Evolutionary conservation across 2,797 vertebrate species (phyloP).

Genomic region (Platyrinchus mystaceus): DNA sequence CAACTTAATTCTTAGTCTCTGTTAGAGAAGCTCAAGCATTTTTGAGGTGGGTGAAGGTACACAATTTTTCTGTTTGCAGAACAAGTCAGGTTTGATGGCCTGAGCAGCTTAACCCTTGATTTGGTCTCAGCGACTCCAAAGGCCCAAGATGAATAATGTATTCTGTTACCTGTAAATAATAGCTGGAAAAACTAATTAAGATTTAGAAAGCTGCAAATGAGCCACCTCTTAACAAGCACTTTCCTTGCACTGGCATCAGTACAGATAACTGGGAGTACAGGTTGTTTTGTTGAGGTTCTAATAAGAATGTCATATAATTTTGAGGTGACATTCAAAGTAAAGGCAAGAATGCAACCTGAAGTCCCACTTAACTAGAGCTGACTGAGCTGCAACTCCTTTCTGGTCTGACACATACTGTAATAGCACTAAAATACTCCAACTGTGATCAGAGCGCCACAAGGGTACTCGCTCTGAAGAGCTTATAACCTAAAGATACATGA

Average conservation of each 20-base stretch:
- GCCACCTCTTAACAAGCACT: neutral
- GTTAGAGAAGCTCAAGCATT: neutral
- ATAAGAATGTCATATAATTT: neutral
- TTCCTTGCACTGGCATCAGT: neutral
- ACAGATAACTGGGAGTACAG: neutral
- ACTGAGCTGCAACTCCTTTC: neutral
- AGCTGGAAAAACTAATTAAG: neutral
- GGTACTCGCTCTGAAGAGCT: neutral
- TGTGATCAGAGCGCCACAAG: neutral
- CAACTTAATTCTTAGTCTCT: neutral
- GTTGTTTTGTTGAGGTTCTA: neutral
- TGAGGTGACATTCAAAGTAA: neutral
- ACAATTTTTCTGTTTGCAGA: neutral
- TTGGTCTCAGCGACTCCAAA: neutral
- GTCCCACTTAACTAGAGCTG: neutral
- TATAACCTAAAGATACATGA: neutral
- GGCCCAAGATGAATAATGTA: neutral
- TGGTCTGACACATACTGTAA: neutral
- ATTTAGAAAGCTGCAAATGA: neutral
- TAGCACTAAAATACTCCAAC: neutral
- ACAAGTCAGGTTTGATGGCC: neutral
- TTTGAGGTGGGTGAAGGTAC: neutral
- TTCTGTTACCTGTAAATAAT: neutral
- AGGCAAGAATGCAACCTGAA: neutral
- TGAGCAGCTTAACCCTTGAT: neutral